A percentile compares a stretch with the other conserved stretches of the same genome.
phyloP scores from a whole-genome alignment of 92 coral and sea anemone species.

The Palythoa heliodiscus region DNA sequence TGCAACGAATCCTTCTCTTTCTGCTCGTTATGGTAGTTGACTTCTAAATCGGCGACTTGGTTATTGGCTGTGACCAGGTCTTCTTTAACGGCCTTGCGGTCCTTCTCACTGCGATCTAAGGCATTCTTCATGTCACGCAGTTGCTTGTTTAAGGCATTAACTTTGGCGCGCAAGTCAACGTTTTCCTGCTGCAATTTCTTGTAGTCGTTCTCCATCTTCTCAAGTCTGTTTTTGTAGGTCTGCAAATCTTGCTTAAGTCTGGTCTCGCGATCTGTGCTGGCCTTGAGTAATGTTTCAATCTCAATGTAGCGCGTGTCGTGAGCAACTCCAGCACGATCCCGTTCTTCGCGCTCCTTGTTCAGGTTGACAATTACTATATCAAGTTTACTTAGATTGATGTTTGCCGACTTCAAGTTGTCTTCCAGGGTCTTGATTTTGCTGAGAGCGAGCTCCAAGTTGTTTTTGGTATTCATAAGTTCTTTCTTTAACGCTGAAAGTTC shows the following conservation, averaged over 20 bases:
- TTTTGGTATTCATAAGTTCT: slow-evolving; percentile 80
- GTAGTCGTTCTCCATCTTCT: slow-evolving; percentile 79
- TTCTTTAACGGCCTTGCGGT: slow-evolving; percentile 69
- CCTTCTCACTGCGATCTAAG: slow-evolving; percentile 75
- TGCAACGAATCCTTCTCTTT: slow-evolving; percentile 86
- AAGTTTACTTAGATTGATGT: slow-evolving; percentile 70
- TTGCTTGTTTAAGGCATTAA: slow-evolving; percentile 71
- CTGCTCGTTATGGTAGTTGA: slow-evolving; percentile 60
- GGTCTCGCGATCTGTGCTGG: slow-evolving; percentile 81
- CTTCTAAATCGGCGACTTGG: slow-evolving; percentile 77
- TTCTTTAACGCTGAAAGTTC: slow-evolving; percentile 73
- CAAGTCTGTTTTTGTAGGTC: slow-evolving; percentile 73
- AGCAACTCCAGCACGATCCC: slow-evolving; percentile 75
- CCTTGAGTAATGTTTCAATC: slow-evolving; percentile 85
- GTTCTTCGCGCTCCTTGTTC: slow-evolving; percentile 80
- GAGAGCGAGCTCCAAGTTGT: slow-evolving; percentile 69
- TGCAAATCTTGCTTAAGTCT: slow-evolving; percentile 81
- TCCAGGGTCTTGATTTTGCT: slow-evolving; percentile 79
- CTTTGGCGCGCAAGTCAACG: slow-evolving; percentile 78
- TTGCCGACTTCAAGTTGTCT: slow-evolving; percentile 71
- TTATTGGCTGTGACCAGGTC: slow-evolving; percentile 70
- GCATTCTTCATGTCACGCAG: slow-evolving; percentile 74
- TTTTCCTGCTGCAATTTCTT: slow-evolving; percentile 81
- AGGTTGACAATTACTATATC: slow-evolving; percentile 76
- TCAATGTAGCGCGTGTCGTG: slow-evolving; percentile 85